These are phyloP conservation scores for Linepithema humile DNA, from an alignment of 1,140 invertebrate species.

Conservation along the genomic window DNA sequence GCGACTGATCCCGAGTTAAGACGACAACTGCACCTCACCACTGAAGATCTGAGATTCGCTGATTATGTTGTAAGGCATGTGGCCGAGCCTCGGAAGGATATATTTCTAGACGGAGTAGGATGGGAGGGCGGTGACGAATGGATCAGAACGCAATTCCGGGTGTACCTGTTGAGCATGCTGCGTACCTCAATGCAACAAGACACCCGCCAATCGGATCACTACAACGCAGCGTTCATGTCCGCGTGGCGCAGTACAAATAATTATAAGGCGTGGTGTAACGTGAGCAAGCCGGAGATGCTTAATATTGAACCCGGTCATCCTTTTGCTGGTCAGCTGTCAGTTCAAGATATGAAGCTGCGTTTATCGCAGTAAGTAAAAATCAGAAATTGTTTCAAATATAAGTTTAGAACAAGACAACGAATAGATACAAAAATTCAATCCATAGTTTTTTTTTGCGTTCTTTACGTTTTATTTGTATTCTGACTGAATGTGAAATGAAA, in stretches of 20 bases:
- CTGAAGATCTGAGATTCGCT: slow-evolving; percentile 97
- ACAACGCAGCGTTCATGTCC: slow-evolving; percentile 93
- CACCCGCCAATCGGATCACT: slow-evolving; percentile 93
- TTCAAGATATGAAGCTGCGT: slow-evolving; percentile 97
- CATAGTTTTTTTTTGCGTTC: slow-evolving; percentile 7
- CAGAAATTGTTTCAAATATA: background rate
- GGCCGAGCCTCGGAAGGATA: slow-evolving; percentile 90
- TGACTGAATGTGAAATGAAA: no score
- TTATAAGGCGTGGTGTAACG: slow-evolving; percentile 93
- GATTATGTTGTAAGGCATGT: slow-evolving; percentile 96
- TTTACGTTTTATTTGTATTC: no score
- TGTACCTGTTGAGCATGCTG: slow-evolving; percentile 95
- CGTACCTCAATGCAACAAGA: slow-evolving; percentile 92
- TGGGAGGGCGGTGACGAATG: slow-evolving; percentile 98
- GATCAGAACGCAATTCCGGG: slow-evolving; percentile 97
- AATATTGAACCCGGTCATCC: slow-evolving; percentile 92
- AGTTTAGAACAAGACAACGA: background rate
- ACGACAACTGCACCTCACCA: slow-evolving; percentile 93
- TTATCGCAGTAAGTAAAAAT: slow-evolving; percentile 92
- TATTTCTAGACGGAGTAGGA: slow-evolving; percentile 90
- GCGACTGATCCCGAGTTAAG: slow-evolving; percentile 93
- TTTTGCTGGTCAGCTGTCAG: slow-evolving; percentile 95
- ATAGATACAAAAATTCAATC: slow-evolving; percentile 17
- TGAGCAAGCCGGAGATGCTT: slow-evolving; percentile 88
- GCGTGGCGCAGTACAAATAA: slow-evolving; percentile 95